phyloP scores from a whole-genome alignment of 92 coral and sea anemone genomes.

The Palythoa grandiflora region DNA sequence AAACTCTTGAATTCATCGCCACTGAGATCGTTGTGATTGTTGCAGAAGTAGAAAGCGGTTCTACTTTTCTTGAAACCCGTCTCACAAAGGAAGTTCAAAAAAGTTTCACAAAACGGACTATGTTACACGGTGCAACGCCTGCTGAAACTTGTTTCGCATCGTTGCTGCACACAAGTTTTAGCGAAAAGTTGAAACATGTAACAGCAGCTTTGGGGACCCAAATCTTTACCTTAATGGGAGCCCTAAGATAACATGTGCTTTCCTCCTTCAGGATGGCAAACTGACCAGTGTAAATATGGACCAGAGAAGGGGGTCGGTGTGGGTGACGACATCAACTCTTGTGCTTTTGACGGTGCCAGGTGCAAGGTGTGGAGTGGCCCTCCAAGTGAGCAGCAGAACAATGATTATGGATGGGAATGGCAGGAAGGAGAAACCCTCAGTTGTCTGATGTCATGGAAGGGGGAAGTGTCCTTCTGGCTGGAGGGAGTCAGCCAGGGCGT shows the following conservation, averaged over 20 bases:
- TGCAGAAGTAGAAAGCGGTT: no score
- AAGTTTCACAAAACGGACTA: no score
- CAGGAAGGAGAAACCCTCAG: constrained; percentile 86
- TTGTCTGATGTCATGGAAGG: constrained; percentile 94
- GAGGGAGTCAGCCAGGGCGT: constrained; percentile 92
- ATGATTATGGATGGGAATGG: constrained; percentile 97
- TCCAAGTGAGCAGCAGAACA: constrained; percentile 81
- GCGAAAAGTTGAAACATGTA: no score
- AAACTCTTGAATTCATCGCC: no score
- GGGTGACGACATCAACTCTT: constrained; percentile 93
- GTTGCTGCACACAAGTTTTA: no score
- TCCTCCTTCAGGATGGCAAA: constrained; percentile 63
- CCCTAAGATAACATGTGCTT: background rate
- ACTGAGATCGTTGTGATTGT: no score
- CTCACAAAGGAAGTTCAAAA: no score
- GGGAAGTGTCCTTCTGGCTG: constrained; percentile 94
- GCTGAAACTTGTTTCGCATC: no score
- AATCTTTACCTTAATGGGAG: no score
- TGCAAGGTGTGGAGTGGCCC: constrained; percentile 98
- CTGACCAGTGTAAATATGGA: constrained; percentile 69
- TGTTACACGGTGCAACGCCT: no score
- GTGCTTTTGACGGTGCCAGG: constrained; percentile 98
- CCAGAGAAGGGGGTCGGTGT: constrained; percentile 99
- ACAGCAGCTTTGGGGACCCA: no score
- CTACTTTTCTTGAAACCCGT: no score